phyloP scores from a whole-genome alignment of 2,797 vertebrate species.

The Eutrigla gurnardus region DNA sequence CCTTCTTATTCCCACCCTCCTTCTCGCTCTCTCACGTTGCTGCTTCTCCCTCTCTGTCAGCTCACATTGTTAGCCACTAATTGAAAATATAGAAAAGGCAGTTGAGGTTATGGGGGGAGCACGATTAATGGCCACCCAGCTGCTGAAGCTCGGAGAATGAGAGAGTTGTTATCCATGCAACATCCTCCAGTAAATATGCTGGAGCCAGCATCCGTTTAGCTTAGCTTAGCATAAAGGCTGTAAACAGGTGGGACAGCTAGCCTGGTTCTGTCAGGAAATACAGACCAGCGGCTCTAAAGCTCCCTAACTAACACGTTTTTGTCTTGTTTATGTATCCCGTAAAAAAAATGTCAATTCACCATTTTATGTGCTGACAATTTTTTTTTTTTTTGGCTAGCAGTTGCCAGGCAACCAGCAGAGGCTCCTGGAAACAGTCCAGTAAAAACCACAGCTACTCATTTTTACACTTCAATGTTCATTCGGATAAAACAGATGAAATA shows the following conservation, averaged over 20 bases:
- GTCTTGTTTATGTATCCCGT: background rate
- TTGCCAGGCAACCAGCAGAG: background rate
- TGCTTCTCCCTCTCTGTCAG: conserved; percentile 20
- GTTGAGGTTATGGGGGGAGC: conserved; percentile 18
- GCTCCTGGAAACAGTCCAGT: background rate
- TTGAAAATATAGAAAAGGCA: conserved; percentile 22
- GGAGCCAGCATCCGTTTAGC: background rate
- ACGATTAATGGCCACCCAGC: conserved; percentile 12
- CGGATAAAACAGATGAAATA: background rate
- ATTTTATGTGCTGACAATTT: background rate
- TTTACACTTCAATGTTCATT: background rate
- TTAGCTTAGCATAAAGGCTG: background rate
- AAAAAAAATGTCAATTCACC: background rate
- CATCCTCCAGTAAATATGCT: background rate
- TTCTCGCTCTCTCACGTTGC: conserved; percentile 34
- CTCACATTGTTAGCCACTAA: conserved; percentile 23
- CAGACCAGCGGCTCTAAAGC: background rate
- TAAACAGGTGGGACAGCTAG: background rate
- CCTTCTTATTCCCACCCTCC: conserved; percentile 31
- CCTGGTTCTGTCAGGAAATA: background rate
- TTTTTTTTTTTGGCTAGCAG: background rate
- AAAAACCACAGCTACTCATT: background rate
- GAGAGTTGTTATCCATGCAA: background rate
- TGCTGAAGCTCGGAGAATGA: background rate
- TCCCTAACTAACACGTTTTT: background rate